Percentiles rank a stretch among this genome's conserved stretches.
phyloP scores from a whole-genome alignment of 2,113 vertebrate genomes.

The Thinocorus orbignyianus region DNA sequence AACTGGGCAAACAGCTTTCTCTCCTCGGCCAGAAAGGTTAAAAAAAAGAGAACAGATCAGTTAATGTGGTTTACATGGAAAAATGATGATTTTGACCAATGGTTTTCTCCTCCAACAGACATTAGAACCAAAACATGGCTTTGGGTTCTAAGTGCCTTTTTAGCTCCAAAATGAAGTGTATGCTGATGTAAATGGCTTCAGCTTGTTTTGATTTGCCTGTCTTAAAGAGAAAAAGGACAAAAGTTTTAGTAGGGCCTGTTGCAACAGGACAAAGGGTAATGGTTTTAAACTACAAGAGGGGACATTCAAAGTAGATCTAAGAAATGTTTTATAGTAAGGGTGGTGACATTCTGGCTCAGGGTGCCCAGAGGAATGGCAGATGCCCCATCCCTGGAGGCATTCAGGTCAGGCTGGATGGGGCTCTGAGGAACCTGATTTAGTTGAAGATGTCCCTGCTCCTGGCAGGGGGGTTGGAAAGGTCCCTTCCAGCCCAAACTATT shows the following conservation, averaged over 20 bases:
- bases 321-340: accelerated
- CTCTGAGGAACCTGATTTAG: neutral
- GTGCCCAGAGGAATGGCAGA: neutral
- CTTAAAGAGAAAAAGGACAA: neutral
- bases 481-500: neutral
- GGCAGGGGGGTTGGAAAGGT: neutral
- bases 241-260: neutral
- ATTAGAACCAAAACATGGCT: neutral
- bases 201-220: neutral
- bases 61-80: neutral
- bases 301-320: neutral
- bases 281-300: neutral
- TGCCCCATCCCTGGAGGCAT: neutral
- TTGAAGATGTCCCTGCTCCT: neutral
- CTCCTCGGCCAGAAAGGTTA: neutral
- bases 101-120: neutral
- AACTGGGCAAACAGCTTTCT: neutral
- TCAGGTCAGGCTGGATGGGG: accelerated
- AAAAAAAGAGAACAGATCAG: neutral
- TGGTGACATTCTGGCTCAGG: neutral
- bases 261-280: neutral
- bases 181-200: neutral
- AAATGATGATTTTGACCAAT: neutral
- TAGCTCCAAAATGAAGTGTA: neutral
- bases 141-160: neutral